Evolutionary conservation across 2,113 vertebrate species (phyloP).

Genomic region (Nansenia antarctica): DNA sequence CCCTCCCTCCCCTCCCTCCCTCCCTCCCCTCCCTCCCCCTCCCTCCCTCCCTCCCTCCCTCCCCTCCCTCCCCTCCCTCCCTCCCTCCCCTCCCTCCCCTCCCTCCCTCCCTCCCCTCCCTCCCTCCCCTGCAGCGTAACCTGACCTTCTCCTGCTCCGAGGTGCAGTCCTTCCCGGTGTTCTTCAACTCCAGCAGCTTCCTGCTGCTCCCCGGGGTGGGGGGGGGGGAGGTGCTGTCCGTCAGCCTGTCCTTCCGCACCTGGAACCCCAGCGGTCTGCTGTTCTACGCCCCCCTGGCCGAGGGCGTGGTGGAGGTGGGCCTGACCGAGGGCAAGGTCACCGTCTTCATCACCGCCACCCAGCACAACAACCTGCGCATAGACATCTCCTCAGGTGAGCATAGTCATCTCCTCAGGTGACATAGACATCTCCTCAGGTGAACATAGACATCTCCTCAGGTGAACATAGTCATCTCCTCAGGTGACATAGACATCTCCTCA

Average conservation of each 20-base stretch:
- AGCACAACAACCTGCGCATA: conserved; percentile 85
- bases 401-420: not conserved
- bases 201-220: conserved; percentile 85
- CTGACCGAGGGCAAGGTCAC: conserved; percentile 88
- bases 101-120: too few species aligned
- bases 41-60: not conserved
- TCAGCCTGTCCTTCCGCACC: conserved; percentile 91
- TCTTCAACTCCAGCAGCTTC: conserved; percentile 94
- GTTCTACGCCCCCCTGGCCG: conserved; percentile 84
- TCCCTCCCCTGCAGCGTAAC: conserved; percentile 78
- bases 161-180: conserved; percentile 86
- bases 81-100: not conserved
- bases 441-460: too few species aligned
- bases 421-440: too few species aligned
- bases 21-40: too few species aligned
- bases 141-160: conserved; percentile 92
- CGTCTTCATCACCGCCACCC: conserved; percentile 84
- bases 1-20: too few species aligned
- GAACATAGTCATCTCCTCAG: too few species aligned
- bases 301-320: conserved; percentile 88
- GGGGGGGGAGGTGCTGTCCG: conserved; percentile 83
- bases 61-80: not conserved
- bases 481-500: too few species aligned
- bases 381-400: conserved; percentile 89
- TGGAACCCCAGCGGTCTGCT: conserved; percentile 94